phyloP scores from a whole-genome alignment of 2,888 invertebrate species.

The Sarcophaga carnaria region DNA sequence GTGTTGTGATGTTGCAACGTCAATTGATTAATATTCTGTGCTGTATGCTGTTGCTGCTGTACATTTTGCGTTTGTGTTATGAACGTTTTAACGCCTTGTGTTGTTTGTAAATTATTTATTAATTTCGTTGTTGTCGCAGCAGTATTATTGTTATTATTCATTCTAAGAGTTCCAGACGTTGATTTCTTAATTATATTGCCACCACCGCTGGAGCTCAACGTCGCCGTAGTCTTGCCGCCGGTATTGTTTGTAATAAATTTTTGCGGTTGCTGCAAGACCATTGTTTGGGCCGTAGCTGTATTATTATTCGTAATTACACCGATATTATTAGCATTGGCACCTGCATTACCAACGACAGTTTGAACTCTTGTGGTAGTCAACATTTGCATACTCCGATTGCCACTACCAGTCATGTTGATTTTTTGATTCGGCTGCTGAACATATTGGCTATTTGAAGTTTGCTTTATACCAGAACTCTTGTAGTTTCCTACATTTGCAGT shows the following conservation, averaged over 20 bases:
- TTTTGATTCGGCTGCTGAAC: constrained; percentile 67
- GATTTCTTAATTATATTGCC: constrained; percentile 77
- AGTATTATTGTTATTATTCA: constrained; percentile 70
- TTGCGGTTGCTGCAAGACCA: constrained; percentile 65
- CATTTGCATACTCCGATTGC: constrained; percentile 77
- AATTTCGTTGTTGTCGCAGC: constrained; percentile 66
- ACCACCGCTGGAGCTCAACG: constrained; percentile 58
- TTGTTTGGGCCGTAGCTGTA: constrained; percentile 57
- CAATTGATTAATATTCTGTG: constrained; percentile 70
- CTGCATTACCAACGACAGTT: constrained; percentile 62
- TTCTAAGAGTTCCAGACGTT: constrained; percentile 70
- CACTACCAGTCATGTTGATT: constrained; percentile 72
- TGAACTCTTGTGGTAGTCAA: constrained; percentile 73
- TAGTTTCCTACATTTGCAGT: constrained; percentile 64
- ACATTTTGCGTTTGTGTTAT: constrained; percentile 73
- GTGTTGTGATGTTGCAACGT: constrained; percentile 64
- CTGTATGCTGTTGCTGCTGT: constrained; percentile 75
- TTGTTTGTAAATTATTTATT: constrained; percentile 72
- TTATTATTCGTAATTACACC: constrained; percentile 39
- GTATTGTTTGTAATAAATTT: constrained; percentile 66
- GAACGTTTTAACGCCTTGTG: constrained; percentile 72
- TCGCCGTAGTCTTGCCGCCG: constrained; percentile 64
- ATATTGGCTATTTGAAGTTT: constrained; percentile 68
- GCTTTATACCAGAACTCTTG: constrained; percentile 69
- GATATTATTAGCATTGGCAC: constrained; percentile 55